A percentile compares a stretch with the other conserved stretches of the same genome.
phyloP scores from a whole-genome alignment of 2,888 invertebrate species.

The Marasmarcha lunaedactyla region DNA sequence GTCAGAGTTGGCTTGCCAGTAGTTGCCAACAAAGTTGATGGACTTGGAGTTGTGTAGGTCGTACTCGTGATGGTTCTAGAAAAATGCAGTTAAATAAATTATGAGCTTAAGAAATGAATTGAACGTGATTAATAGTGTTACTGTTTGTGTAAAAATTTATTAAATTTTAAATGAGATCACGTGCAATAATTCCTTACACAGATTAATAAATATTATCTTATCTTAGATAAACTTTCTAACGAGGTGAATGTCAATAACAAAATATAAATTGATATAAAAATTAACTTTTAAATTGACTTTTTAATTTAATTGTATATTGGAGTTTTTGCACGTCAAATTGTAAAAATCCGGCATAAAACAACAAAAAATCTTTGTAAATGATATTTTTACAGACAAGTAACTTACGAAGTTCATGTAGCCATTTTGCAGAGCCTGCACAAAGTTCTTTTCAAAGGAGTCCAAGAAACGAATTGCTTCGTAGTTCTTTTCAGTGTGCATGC shows the following conservation, averaged over 20 bases:
- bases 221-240: too few relatives aligned
- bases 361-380: too few relatives aligned
- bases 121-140: background rate
- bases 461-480: conserved; percentile 64
- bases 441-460: conserved; percentile 69
- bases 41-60: conserved; percentile 47
- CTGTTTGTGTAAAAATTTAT: too few relatives aligned
- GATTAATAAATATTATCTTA: background rate
- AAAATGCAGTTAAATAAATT: conserved; percentile 8
- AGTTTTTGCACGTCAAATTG: too few relatives aligned
- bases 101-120: background rate
- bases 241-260: too few relatives aligned
- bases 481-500: conserved; percentile 59
- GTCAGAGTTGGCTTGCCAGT: conserved; percentile 72
- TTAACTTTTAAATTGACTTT: too few relatives aligned
- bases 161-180: background rate
- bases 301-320: too few relatives aligned
- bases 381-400: conserved; percentile 16
- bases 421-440: conserved; percentile 60
- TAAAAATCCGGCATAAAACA: too few relatives aligned
- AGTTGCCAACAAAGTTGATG: conserved; percentile 64
- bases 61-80: conserved; percentile 41
- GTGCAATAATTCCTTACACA: background rate
- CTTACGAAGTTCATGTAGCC: conserved; percentile 72
- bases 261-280: too few relatives aligned